Conservation (phyloP, 2,113 vertebrate species). For the Phaethon lepturus region DNA sequence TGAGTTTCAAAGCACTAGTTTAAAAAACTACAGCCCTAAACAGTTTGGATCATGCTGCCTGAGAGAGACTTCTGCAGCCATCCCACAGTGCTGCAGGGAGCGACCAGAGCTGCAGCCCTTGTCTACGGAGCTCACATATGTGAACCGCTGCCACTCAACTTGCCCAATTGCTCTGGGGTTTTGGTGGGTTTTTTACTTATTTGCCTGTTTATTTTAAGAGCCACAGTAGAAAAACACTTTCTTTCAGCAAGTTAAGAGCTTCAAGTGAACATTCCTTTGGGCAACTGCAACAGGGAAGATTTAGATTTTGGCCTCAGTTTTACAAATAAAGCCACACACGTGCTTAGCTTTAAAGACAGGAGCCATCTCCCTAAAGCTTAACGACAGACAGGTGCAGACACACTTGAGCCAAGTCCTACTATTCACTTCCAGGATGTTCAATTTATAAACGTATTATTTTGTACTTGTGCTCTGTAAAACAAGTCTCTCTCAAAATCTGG, state of each 20-base stretch:
- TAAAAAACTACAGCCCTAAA: neutral
- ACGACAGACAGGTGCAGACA: neutral
- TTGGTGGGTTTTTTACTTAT: neutral
- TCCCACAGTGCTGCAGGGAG: fast-evolving
- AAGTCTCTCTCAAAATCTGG: neutral
- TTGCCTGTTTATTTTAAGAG: neutral
- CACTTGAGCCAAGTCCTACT: neutral
- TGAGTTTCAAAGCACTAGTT: neutral
- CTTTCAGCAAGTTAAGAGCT: neutral
- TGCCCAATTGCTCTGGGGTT: neutral
- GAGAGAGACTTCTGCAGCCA: neutral
- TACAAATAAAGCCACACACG: neutral
- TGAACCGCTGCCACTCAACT: neutral
- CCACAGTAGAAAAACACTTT: neutral
- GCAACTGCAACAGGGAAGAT: neutral
- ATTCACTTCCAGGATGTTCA: neutral
- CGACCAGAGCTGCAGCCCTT: neutral
- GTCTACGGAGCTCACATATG: fast-evolving
- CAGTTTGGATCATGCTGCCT: neutral
- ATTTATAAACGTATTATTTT: neutral
- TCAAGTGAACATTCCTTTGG: neutral
- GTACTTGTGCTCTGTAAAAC: neutral
- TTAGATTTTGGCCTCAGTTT: neutral
- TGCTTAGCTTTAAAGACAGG: neutral
- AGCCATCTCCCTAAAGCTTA: neutral